These are phyloP conservation scores for Pyrochroa serraticornis DNA, from an alignment of 2,888 invertebrate genomes.

Conservation along the genomic window DNA sequence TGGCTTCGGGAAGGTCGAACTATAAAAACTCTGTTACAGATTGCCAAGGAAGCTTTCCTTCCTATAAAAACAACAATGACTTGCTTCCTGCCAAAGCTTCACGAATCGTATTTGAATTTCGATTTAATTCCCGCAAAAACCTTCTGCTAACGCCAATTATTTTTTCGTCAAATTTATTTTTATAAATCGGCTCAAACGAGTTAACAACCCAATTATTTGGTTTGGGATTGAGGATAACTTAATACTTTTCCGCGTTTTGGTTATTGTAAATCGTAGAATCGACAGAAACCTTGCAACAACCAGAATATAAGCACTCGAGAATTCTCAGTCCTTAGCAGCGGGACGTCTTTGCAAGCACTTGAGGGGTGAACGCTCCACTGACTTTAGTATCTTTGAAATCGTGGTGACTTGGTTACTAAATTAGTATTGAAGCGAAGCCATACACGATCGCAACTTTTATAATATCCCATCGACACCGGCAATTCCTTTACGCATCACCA, in stretches of 20 bases:
- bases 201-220: too few relatives aligned
- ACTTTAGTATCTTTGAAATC: conserved; percentile 28
- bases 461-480: not conserved
- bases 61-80: conserved; percentile 33
- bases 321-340: conserved; percentile 25
- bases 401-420: conserved; percentile 26
- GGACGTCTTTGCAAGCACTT: conserved; percentile 29
- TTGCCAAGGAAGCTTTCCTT: conserved; percentile 30
- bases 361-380: conserved; percentile 28
- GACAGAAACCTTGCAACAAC: conserved; percentile 21
- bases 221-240: too few relatives aligned
- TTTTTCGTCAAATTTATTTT: conserved; percentile 9
- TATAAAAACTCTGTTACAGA: conserved; percentile 31
- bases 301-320: conserved; percentile 21
- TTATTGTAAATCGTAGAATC: conserved; percentile 19
- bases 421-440: conserved; percentile 20
- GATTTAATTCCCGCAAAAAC: conserved; percentile 26
- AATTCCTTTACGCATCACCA: not conserved
- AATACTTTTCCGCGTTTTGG: conserved; percentile 16
- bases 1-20: conserved; percentile 32
- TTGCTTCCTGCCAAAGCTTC: conserved; percentile 30
- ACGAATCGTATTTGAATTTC: conserved; percentile 33
- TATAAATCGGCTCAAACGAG: too few relatives aligned
- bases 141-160: too few relatives aligned
- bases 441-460: conserved; percentile 5